These are phyloP conservation scores for Napeogenes inachia DNA, from an alignment of 2,888 invertebrate species.

Conservation along the genomic window DNA sequence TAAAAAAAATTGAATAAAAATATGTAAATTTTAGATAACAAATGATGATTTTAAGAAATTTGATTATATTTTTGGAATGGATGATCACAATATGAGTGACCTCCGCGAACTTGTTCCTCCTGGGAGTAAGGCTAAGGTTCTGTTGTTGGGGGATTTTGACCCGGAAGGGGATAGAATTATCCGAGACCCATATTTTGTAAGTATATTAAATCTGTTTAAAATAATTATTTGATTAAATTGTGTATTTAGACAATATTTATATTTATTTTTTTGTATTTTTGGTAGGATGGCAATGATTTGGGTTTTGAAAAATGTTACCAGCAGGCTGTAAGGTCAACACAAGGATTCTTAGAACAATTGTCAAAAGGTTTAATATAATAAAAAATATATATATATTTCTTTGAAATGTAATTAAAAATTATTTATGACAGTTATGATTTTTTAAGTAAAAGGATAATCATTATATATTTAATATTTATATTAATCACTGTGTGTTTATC, in stretches of 20 bases:
- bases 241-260: background rate
- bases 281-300: constrained; percentile 21
- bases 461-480: too few species aligned
- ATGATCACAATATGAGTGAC: constrained; percentile 19
- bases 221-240: background rate
- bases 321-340: constrained; percentile 22
- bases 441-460: too few species aligned
- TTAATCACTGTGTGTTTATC: too few species aligned
- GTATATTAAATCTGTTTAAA: background rate
- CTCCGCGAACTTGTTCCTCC: constrained; percentile 17
- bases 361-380: constrained; percentile 12
- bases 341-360: constrained; percentile 26
- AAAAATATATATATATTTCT: too few species aligned
- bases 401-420: too few species aligned
- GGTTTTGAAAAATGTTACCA: constrained; percentile 29
- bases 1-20: too few species aligned
- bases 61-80: constrained; percentile 28
- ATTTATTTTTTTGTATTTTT: background rate
- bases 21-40: constrained; percentile 12
- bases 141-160: constrained; percentile 24
- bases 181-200: constrained; percentile 28
- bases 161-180: constrained; percentile 25
- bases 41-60: constrained; percentile 21
- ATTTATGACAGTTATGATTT: too few species aligned
- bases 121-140: constrained; percentile 19